These are phyloP conservation scores for Synanthedon myopaeformis DNA, from an alignment of 2,888 invertebrate species.

Conservation along the genomic window DNA sequence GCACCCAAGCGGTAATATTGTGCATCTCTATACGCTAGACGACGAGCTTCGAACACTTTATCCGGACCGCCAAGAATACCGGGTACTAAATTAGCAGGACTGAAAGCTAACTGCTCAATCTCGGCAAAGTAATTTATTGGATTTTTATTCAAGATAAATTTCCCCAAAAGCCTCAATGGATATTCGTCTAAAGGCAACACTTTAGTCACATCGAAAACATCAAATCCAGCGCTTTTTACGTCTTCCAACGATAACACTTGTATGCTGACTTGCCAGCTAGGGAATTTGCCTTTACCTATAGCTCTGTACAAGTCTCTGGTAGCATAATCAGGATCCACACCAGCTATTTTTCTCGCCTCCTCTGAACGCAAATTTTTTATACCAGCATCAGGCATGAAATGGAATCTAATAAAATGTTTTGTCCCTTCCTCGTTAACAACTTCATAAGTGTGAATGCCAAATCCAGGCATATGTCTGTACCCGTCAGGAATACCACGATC, in stretches of 20 bases:
- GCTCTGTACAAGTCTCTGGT: constrained; percentile 88
- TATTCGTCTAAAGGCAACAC: constrained; percentile 80
- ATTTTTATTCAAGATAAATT: constrained; percentile 83
- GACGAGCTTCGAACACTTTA: constrained; percentile 84
- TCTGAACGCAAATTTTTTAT: constrained; percentile 79
- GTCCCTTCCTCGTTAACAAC: constrained; percentile 79
- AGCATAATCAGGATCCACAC: constrained; percentile 85
- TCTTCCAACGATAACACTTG: constrained; percentile 86
- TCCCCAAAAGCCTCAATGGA: constrained; percentile 85
- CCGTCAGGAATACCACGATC: constrained; percentile 93
- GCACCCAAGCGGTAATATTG: constrained; percentile 84
- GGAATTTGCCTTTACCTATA: constrained; percentile 78
- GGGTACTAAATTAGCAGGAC: constrained; percentile 85
- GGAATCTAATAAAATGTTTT: constrained; percentile 85
- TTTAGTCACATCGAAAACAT: constrained; percentile 93
- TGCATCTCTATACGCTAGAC: constrained; percentile 87
- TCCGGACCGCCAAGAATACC: constrained; percentile 91
- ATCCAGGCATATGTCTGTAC: constrained; percentile 91
- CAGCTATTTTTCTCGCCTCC: constrained; percentile 74
- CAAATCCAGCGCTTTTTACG: constrained; percentile 79
- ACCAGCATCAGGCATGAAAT: constrained; percentile 88
- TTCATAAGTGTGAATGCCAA: constrained; percentile 91
- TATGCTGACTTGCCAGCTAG: constrained; percentile 81
- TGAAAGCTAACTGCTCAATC: constrained; percentile 88
- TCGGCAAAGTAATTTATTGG: constrained; percentile 90